Evolutionary conservation across 2,113 vertebrate genomes (phyloP).

Genomic region (Mohoua ochrocephala): DNA sequence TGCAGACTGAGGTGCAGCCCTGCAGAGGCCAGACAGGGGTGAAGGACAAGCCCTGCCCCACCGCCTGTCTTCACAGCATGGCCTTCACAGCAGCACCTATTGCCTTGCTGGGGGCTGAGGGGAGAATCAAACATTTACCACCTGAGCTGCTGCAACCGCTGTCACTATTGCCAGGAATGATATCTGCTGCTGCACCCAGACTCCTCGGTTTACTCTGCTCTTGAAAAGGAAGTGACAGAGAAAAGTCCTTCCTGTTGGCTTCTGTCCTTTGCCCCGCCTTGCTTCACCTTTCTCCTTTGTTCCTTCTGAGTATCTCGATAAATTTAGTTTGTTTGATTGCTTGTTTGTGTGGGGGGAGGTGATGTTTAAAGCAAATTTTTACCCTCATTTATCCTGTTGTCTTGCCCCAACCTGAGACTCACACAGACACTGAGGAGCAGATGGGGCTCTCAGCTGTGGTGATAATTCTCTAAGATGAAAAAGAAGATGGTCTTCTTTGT

Average conservation of each 20-base stretch:
- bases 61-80: not conserved
- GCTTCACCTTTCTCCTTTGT: not conserved
- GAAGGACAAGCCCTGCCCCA: not conserved
- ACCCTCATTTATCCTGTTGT: not conserved
- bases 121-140: not conserved
- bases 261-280: not conserved
- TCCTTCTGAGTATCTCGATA: not conserved
- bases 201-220: not conserved
- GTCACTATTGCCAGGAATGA: not conserved
- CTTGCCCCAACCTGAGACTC: not conserved
- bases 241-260: not conserved
- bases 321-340: not conserved
- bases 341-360: not conserved
- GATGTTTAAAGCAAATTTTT: not conserved
- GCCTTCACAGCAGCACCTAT: not conserved
- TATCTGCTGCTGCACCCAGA: not conserved
- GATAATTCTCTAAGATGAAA: not conserved
- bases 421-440: not conserved
- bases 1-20: not conserved
- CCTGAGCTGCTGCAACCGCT: not conserved
- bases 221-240: not conserved
- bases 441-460: not conserved
- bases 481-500: not conserved
- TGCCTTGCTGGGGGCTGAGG: too few species aligned
- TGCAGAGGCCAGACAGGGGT: not conserved